Conservation (phyloP, 2,888 invertebrate genomes). For the Miltochrista miniata region DNA sequence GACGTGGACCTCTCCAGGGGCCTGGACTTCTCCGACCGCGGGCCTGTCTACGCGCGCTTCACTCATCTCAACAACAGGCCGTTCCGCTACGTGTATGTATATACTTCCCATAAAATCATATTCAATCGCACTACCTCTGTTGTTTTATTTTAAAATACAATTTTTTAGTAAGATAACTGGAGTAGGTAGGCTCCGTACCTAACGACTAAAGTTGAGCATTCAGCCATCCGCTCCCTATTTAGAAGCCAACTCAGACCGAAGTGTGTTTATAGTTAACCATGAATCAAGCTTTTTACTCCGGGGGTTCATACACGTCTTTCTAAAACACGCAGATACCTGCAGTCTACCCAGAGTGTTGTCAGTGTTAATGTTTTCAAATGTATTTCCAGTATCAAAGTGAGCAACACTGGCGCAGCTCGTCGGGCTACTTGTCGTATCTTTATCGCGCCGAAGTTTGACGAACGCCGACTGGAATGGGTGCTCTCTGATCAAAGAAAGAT, state of each 20-base stretch:
- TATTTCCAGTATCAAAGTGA: slow-evolving; percentile 68
- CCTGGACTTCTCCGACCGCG: slow-evolving; percentile 89
- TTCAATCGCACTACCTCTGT: no score
- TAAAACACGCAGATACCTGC: no score
- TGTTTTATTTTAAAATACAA: no score
- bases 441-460: slow-evolving; percentile 87
- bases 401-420: slow-evolving; percentile 74
- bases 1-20: slow-evolving; percentile 92
- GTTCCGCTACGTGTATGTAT: slow-evolving; percentile 85
- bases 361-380: neutral
- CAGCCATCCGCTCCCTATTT: no score
- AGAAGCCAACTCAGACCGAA: no score
- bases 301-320: no score
- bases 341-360: no score
- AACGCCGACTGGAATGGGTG: slow-evolving; percentile 85
- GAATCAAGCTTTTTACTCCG: no score
- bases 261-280: no score
- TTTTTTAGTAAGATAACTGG: no score
- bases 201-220: no score
- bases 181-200: no score
- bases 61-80: slow-evolving; percentile 91
- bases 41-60: slow-evolving; percentile 87
- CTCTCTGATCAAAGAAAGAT: slow-evolving; percentile 86
- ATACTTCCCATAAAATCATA: neutral
- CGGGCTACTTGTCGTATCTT: slow-evolving; percentile 88